These are phyloP conservation scores for Rachycentron canadum DNA, from an alignment of 2,797 vertebrate genomes.

Conservation along the genomic window DNA sequence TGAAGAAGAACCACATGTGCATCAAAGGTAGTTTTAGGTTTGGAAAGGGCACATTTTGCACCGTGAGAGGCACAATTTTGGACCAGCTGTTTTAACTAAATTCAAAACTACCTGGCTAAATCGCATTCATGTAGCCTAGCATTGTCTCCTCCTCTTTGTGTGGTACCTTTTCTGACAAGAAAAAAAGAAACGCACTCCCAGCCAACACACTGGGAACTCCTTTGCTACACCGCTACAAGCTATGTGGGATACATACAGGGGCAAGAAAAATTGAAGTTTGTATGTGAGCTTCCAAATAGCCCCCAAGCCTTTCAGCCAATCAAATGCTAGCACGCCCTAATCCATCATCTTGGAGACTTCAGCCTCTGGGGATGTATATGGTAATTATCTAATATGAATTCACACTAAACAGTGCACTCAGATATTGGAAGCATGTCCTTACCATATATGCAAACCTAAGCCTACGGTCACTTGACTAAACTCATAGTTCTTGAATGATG, in stretches of 20 bases:
- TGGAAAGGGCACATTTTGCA: not conserved
- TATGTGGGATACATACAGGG: no score
- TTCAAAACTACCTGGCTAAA: not conserved
- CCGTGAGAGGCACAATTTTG: not conserved
- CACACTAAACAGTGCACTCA: no score
- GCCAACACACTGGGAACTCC: not conserved
- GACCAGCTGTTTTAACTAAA: not conserved
- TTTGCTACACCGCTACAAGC: not conserved
- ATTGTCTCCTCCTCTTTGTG: not conserved
- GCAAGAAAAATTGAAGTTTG: no score
- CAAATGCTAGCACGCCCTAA: no score
- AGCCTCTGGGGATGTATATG: no score
- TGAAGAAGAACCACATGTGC: not conserved
- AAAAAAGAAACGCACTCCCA: not conserved
- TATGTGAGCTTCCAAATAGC: no score
- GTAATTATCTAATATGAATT: no score
- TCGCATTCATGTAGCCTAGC: not conserved
- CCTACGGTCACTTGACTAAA: not conserved
- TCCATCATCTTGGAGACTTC: no score
- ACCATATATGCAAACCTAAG: not conserved
- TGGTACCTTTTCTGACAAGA: not conserved
- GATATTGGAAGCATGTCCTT: no score
- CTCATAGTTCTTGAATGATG: not conserved
- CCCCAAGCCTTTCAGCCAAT: no score
- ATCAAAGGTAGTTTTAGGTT: no score